These are phyloP conservation scores for Ammodytes marinus DNA, from an alignment of 2,113 vertebrate genomes.

Conservation along the genomic window DNA sequence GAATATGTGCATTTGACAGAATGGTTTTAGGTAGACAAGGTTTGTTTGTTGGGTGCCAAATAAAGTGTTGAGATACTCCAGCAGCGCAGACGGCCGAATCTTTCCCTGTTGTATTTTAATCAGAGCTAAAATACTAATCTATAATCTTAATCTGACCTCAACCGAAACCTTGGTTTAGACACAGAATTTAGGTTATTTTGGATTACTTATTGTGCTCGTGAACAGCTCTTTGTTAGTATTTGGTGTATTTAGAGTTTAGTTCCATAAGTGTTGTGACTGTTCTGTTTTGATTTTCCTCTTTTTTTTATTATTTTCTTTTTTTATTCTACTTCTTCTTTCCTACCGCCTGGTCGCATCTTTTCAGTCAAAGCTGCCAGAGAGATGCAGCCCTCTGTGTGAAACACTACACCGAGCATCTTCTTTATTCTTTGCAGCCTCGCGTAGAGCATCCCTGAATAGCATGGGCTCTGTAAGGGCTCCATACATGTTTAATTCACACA, in stretches of 20 bases:
- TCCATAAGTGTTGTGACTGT: slow-evolving; percentile 25
- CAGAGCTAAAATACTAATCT: slow-evolving; percentile 77
- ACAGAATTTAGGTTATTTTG: slow-evolving; percentile 61
- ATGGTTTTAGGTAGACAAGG: not conserved
- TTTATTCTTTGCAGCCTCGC: slow-evolving; percentile 48
- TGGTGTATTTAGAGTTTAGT: not conserved
- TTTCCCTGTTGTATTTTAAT: slow-evolving; percentile 66
- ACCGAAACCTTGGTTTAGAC: slow-evolving; percentile 41
- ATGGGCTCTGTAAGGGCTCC: slow-evolving; percentile 35
- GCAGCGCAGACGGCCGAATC: slow-evolving; percentile 47
- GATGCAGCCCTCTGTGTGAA: slow-evolving; percentile 18
- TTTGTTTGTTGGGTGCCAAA: slow-evolving; percentile 3
- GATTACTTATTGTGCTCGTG: slow-evolving; percentile 45
- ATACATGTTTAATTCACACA: slow-evolving; percentile 75
- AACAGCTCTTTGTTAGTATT: not conserved
- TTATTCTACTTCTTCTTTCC: not conserved
- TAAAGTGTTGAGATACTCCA: slow-evolving; percentile 31
- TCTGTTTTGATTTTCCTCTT: slow-evolving; percentile 23
- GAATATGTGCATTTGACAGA: not conserved
- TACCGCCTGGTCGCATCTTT: slow-evolving; percentile 26
- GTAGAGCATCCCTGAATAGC: slow-evolving; percentile 50
- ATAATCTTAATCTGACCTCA: slow-evolving; percentile 70
- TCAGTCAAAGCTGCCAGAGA: slow-evolving; percentile 43
- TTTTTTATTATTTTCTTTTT: slow-evolving; percentile 1
- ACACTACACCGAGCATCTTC: slow-evolving; percentile 34